Percentiles rank a stretch among this genome's conserved stretches.
phyloP scores from a whole-genome alignment of 2,797 vertebrate species.

The Pristis pectinata region DNA sequence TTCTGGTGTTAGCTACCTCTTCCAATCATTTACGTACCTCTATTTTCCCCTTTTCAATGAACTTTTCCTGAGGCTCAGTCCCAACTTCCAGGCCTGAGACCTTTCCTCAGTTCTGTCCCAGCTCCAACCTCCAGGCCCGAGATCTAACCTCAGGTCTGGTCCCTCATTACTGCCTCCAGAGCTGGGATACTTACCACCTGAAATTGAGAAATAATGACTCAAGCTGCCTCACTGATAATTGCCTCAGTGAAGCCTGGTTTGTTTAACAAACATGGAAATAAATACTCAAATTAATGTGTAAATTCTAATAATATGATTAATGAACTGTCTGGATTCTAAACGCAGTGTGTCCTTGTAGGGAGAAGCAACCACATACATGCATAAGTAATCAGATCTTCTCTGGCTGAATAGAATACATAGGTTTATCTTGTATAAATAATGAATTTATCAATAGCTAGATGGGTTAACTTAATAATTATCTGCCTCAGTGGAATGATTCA shows the following conservation, averaged over 20 bases:
- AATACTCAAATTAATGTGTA: neutral
- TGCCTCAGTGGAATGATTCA: slow-evolving; percentile 5
- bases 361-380: neutral
- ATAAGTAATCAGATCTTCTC: neutral
- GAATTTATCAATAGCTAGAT: neutral
- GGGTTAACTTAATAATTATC: neutral
- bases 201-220: neutral
- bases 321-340: neutral
- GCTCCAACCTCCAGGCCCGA: too few species aligned
- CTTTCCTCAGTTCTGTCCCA: neutral
- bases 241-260: neutral
- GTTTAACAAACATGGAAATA: neutral
- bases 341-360: neutral
- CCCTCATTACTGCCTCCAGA: neutral
- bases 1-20: too few species aligned
- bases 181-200: neutral
- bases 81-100: neutral
- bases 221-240: neutral
- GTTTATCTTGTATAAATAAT: slow-evolving; percentile 20
- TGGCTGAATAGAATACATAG: neutral
- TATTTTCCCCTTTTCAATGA: too few species aligned
- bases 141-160: neutral
- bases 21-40: too few species aligned
- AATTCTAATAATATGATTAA: neutral
- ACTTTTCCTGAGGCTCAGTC: too few species aligned